Evolutionary conservation across 1,140 invertebrate genomes (phyloP).

Genomic region (Lerema accius): DNA sequence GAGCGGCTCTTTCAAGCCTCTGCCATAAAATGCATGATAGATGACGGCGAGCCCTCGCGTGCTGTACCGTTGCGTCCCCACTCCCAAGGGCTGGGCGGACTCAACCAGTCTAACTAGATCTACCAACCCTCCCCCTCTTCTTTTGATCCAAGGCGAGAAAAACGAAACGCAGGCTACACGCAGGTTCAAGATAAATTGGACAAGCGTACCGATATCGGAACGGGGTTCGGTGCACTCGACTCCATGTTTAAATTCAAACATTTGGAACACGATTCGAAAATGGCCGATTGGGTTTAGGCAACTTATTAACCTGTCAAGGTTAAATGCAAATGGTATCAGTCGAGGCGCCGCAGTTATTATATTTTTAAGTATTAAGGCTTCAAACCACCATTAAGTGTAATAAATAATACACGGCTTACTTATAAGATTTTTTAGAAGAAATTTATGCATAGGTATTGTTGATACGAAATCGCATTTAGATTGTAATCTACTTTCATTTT

Average conservation of each 20-base stretch:
- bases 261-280: slow-evolving; percentile 65
- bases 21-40: slow-evolving; percentile 77
- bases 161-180: slow-evolving; percentile 28
- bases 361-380: neutral
- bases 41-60: slow-evolving; percentile 73
- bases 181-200: slow-evolving; percentile 53
- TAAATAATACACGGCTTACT: no score
- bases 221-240: slow-evolving; percentile 74
- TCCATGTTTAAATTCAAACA: slow-evolving; percentile 75
- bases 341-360: slow-evolving; percentile 20
- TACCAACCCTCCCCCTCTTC: slow-evolving; percentile 36
- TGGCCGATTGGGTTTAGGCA: slow-evolving; percentile 51
- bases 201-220: slow-evolving; percentile 59
- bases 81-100: slow-evolving; percentile 65
- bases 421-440: no score
- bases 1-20: slow-evolving; percentile 68
- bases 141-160: slow-evolving; percentile 15
- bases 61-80: slow-evolving; percentile 70
- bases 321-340: slow-evolving; percentile 6
- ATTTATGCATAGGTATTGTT: no score
- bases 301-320: slow-evolving; percentile 24
- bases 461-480: no score
- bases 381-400: no score
- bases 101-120: slow-evolving; percentile 50
- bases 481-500: no score